These are phyloP conservation scores for Perca fluviatilis DNA, from an alignment of 2,113 vertebrate genomes.

Conservation along the genomic window DNA sequence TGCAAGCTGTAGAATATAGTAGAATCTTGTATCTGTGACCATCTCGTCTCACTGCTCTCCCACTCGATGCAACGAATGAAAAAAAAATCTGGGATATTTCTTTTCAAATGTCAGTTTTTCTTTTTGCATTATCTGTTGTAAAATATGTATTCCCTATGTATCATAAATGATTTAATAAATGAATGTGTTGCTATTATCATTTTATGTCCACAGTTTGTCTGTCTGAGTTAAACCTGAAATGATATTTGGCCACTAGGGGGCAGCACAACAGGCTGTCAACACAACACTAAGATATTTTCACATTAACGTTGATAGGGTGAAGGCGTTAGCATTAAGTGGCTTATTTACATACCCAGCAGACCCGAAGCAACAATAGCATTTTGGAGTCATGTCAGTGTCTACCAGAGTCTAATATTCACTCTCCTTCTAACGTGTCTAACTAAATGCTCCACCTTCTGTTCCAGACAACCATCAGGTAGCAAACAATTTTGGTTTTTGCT, in stretches of 20 bases:
- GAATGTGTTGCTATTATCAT: constrained; percentile 45
- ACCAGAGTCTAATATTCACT: neutral
- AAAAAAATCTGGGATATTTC: neutral
- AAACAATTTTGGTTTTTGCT: no score
- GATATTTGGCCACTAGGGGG: neutral
- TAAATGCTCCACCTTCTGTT: neutral
- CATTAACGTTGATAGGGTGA: neutral
- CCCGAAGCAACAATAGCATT: neutral
- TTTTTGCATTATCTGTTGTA: constrained; percentile 36
- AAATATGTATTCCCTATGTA: constrained; percentile 51
- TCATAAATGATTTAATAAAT: constrained; percentile 63
- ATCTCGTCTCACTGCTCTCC: neutral
- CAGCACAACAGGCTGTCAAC: neutral
- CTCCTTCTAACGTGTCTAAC: no score
- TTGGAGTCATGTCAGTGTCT: neutral
- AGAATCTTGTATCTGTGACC: constrained; percentile 26
- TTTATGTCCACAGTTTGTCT: neutral
- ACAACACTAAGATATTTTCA: neutral
- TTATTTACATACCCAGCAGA: neutral
- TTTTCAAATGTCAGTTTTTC: constrained; percentile 1
- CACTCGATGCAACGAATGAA: neutral
- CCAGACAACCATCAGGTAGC: neutral
- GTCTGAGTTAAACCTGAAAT: neutral
- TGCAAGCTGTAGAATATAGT: constrained; percentile 17
- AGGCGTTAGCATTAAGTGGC: neutral